Evolutionary conservation across 35 echinoderm and acorn worm species (phyloP).

Genomic region (Holothuria glaberrima): DNA sequence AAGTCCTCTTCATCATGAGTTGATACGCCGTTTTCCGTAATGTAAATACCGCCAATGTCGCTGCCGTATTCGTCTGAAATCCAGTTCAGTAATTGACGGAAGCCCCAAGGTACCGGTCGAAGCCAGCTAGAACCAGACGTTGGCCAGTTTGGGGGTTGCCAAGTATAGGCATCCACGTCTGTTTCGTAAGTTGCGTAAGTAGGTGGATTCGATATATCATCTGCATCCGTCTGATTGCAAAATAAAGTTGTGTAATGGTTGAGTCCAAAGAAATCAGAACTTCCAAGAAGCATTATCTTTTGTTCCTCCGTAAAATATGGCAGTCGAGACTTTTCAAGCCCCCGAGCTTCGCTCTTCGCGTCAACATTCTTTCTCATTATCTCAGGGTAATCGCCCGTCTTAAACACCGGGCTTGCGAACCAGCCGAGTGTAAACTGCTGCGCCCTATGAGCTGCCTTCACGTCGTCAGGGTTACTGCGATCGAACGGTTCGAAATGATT

Average conservation of each 20-base stretch:
- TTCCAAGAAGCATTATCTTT: slow-evolving; percentile 36
- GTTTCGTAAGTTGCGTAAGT: slow-evolving; percentile 59
- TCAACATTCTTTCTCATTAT: slow-evolving; percentile 88
- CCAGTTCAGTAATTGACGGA: slow-evolving; percentile 78
- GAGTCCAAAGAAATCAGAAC: slow-evolving; percentile 75
- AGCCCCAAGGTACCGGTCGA: slow-evolving; percentile 83
- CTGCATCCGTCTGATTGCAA: neutral
- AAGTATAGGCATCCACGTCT: slow-evolving; percentile 57
- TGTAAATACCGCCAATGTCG: slow-evolving; percentile 64
- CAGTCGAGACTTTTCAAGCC: slow-evolving; percentile 47
- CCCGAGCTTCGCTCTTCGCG: slow-evolving; percentile 66
- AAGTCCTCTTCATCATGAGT: slow-evolving; percentile 67
- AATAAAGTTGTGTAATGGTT: slow-evolving; percentile 66
- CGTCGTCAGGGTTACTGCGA: slow-evolving; percentile 41
- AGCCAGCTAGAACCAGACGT: slow-evolving; percentile 77
- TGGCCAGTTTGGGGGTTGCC: slow-evolving; percentile 73
- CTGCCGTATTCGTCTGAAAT: slow-evolving; percentile 68
- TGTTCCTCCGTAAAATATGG: too few relatives aligned
- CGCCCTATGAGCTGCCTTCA: slow-evolving; percentile 70
- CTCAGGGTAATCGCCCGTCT: slow-evolving; percentile 88
- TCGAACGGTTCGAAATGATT: slow-evolving; percentile 72
- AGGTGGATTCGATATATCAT: neutral
- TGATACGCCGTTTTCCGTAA: slow-evolving; percentile 94
- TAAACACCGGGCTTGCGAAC: slow-evolving; percentile 82
- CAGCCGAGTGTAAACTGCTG: slow-evolving; percentile 83